Percentiles rank a stretch among this genome's conserved stretches.
Evolutionary conservation across 2,888 invertebrate genomes (phyloP).

Genomic region (Perdita meconis): DNA sequence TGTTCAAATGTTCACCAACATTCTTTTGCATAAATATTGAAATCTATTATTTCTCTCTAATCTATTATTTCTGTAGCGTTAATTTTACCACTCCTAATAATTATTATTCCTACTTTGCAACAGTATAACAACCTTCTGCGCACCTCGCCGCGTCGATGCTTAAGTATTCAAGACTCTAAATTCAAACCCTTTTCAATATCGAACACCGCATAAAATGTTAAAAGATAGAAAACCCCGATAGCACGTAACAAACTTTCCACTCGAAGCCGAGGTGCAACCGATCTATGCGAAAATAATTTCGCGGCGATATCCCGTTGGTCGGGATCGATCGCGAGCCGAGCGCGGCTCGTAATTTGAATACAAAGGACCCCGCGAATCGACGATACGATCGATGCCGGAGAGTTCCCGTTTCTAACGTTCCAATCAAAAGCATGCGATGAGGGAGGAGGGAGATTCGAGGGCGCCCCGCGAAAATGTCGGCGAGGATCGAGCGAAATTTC

Average conservation of each 20-base stretch:
- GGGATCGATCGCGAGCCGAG: slow-evolving; percentile 37
- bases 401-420: slow-evolving; percentile 49
- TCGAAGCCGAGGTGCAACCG: background rate
- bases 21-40: no score
- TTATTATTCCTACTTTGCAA: no score
- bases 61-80: no score
- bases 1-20: no score
- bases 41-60: background rate
- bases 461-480: background rate
- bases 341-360: slow-evolving; percentile 46
- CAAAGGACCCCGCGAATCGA: slow-evolving; percentile 38
- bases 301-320: slow-evolving; percentile 15
- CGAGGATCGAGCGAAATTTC: slow-evolving; percentile 19
- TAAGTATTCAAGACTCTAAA: background rate
- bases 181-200: background rate
- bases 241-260: background rate
- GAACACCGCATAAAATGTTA: background rate
- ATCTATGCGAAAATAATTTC: slow-evolving; percentile 41
- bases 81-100: no score
- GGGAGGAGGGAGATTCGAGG: slow-evolving; percentile 14
- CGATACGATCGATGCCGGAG: slow-evolving; percentile 38
- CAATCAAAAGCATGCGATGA: slow-evolving; percentile 13
- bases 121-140: no score
- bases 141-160: background rate
- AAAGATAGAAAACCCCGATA: background rate